Conservation (phyloP, 1,140 invertebrate genomes). For the Onthophagus taurus region DNA sequence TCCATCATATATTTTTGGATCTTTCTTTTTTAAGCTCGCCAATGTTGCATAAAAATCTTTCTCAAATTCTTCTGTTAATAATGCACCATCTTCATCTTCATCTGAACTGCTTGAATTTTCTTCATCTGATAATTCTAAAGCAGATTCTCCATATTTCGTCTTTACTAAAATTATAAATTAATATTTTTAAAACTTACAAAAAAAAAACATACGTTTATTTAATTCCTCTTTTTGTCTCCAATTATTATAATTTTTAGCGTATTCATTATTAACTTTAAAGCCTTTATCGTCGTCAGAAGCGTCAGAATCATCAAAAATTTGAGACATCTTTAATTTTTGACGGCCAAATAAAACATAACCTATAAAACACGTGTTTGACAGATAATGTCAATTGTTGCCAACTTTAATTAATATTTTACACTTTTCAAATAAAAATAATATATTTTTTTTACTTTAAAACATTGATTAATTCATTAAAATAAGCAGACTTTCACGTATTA, state of each 20-base stretch:
- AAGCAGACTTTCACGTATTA: no score
- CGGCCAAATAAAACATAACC: no score
- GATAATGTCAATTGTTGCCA: no score
- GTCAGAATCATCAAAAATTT: conserved; percentile 37
- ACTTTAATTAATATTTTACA: no score
- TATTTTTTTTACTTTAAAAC: no score
- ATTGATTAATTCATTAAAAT: no score
- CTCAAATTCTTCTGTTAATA: conserved; percentile 57
- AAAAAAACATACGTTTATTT: conserved; percentile 60
- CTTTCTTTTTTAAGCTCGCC: conserved; percentile 74
- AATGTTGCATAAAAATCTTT: conserved; percentile 80
- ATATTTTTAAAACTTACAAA: conserved; percentile 15
- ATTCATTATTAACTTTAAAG: conserved; percentile 65
- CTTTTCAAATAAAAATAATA: no score
- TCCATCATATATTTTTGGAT: conserved; percentile 80
- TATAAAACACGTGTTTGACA: no score
- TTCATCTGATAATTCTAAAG: conserved; percentile 32
- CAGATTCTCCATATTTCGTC: conserved; percentile 61
- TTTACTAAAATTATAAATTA: conserved; percentile 49
- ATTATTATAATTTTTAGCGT: conserved; percentile 70
- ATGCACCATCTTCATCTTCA: conserved; percentile 47
- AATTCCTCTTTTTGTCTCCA: conserved; percentile 79
- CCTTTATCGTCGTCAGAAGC: conserved; percentile 40
- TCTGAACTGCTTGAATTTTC: conserved; percentile 40
- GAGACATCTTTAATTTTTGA: no score